Conservation (phyloP, 2,797 vertebrate species). For the Poeciliopsis infans region DNA sequence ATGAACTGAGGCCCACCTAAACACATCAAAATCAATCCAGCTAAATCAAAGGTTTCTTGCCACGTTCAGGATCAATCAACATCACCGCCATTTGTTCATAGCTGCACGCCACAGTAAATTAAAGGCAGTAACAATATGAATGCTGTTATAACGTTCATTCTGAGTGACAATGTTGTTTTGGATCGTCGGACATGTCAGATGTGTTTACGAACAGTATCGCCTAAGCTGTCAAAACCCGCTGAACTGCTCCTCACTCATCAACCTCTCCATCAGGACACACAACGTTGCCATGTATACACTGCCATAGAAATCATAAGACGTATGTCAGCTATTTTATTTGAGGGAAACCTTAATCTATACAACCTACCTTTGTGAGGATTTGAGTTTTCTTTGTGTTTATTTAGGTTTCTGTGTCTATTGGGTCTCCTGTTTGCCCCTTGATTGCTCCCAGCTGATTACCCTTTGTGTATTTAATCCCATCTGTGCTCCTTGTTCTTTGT, state of each 20-base stretch:
- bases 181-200: slow-evolving; percentile 34
- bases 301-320: slow-evolving; percentile 2
- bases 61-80: slow-evolving; percentile 16
- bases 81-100: slow-evolving; percentile 8
- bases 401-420: no score
- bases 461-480: no score
- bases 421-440: no score
- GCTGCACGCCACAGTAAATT: slow-evolving; percentile 24
- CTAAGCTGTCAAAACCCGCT: slow-evolving; percentile 54
- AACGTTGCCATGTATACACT: not conserved
- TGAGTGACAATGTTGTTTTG: slow-evolving; percentile 46
- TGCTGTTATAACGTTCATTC: slow-evolving; percentile 23
- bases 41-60: slow-evolving; percentile 7
- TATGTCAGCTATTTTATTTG: not conserved
- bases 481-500: no score
- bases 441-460: no score
- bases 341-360: not conserved
- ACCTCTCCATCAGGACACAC: slow-evolving; percentile 11
- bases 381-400: no score
- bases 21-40: slow-evolving; percentile 14
- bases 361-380: not conserved
- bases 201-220: slow-evolving; percentile 37
- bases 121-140: slow-evolving; percentile 24
- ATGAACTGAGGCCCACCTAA: not conserved
- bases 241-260: slow-evolving; percentile 41